Base-by-base conservation (phyloP, 2,797 vertebrate genomes). In the Gorsachius magnificus region DNA sequence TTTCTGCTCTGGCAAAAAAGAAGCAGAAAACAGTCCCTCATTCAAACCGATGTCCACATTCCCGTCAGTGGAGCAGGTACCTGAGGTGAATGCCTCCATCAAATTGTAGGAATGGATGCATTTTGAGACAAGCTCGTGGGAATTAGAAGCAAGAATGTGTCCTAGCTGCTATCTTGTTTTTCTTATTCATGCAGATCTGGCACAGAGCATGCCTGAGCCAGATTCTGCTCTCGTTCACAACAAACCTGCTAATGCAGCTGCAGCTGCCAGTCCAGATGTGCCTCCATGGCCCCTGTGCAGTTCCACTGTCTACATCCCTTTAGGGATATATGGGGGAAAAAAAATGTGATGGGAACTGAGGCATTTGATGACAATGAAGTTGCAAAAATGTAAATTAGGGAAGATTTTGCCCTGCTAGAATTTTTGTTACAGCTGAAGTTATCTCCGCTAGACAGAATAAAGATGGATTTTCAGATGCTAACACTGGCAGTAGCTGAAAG, bases 201-300 rank as follows among this genome's bases (percentile, higher is more conserved):
- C 68, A 66, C 43, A 78, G 41, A 69, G 8, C 10, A 1, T 68
- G 38, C 41, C 57, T 75, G 85, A 86, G 79, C 85, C 64, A 24
- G 25, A 79, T 89, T 89, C 76, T 85, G 56, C 5, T 14, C 51
- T 83, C 0, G 0, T 51, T 91, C 76, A 50, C 46, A 74, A 68
- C n/a, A 57, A 91, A 75, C 24, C 41, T 68, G 41, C 33, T 83
- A 91, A 81, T 2, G 12, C 72, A 91, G 28, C 57, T 68, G 35
- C 68, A 87, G 53, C 65, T 95, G 90, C 83, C 72, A 78, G 76
- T 36, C 76, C 91, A 88, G 85, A 81, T 94, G 83, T 90, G 83
- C 60, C 57, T 93, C 57, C 14, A 19, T 33, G 54, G 45, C 11
- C 69, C 41, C 29, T 65, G 28, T 61, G 69, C 24, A 18, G 24